These are phyloP conservation scores for Platyura marginata DNA, from an alignment of 1,140 invertebrate species.

Conservation along the genomic window DNA sequence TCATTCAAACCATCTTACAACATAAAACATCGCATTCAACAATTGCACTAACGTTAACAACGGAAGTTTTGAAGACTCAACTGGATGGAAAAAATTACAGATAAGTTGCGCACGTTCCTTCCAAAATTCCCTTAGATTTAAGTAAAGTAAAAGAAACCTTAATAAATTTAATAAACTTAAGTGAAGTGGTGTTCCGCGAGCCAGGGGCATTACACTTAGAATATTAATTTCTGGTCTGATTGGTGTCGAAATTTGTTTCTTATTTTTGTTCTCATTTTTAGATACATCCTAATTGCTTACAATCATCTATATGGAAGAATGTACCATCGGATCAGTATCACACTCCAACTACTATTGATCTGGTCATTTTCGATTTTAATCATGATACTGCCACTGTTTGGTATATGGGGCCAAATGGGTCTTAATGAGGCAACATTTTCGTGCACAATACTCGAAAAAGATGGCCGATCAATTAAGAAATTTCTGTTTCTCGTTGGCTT, in stretches of 20 bases:
- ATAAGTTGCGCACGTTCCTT: too few relatives aligned
- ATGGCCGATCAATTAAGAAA: conserved; percentile 67
- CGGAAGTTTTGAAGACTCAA: too few relatives aligned
- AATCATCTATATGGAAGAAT: conserved; percentile 53
- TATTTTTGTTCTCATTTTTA: conserved; percentile 24
- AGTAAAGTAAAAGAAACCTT: too few relatives aligned
- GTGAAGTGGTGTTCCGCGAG: too few relatives aligned
- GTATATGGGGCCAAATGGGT: conserved; percentile 66
- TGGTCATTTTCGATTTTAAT: conserved; percentile 52
- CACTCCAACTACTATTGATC: conserved; percentile 50
- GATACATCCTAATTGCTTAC: conserved; percentile 65
- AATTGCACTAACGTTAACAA: too few relatives aligned
- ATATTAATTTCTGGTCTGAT: too few relatives aligned
- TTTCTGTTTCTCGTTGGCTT: conserved; percentile 68
- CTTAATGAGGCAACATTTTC: conserved; percentile 60
- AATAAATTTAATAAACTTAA: too few relatives aligned
- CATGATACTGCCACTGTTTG: conserved; percentile 53
- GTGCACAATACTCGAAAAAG: conserved; percentile 64
- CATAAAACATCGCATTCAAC: too few relatives aligned
- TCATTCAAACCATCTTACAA: too few relatives aligned
- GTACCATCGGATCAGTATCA: conserved; percentile 51
- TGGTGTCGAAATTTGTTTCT: background rate
- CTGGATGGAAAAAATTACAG: too few relatives aligned
- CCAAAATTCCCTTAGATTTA: too few relatives aligned
- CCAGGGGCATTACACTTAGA: too few relatives aligned